Conservation (phyloP, 2,888 invertebrate species). For the Andrena haemorrhoa region DNA sequence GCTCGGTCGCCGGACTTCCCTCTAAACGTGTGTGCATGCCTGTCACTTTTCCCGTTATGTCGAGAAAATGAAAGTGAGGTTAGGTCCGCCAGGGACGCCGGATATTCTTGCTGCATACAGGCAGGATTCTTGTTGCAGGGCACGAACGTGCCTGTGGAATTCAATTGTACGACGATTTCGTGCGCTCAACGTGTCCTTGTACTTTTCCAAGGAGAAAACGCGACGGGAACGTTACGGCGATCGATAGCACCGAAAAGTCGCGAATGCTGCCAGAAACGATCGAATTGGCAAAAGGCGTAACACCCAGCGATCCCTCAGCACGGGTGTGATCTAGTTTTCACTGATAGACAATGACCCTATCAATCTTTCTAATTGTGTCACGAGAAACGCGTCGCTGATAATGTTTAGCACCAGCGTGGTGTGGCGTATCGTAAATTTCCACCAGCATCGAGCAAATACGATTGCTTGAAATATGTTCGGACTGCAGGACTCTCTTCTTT, state of each 20-base stretch:
- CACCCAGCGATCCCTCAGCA: slow-evolving; percentile 1
- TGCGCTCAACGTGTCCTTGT: not conserved
- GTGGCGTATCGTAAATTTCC: not conserved
- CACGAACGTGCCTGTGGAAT: not conserved
- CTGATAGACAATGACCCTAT: slow-evolving; percentile 41
- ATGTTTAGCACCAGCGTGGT: not conserved
- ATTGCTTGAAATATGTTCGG: too few relatives aligned
- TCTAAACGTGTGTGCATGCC: not conserved
- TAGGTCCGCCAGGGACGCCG: slow-evolving; percentile 44
- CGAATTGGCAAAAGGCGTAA: slow-evolving; percentile 1
- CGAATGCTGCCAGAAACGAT: not conserved
- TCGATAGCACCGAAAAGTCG: slow-evolving; percentile 34
- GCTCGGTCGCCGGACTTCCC: not conserved
- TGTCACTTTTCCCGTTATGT: not conserved
- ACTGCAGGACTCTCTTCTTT: not conserved
- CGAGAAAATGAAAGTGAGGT: slow-evolving; percentile 56
- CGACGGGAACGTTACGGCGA: not conserved
- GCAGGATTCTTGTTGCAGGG: not conserved
- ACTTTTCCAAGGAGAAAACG: not conserved
- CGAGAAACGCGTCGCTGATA: slow-evolving; percentile 11
- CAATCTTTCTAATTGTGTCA: slow-evolving; percentile 29
- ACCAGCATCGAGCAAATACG: too few relatives aligned
- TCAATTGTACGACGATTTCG: not conserved
- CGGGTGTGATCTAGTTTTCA: slow-evolving; percentile 43
- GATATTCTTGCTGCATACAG: slow-evolving; percentile 11